These are phyloP conservation scores for Anabacerthia variegaticeps DNA, from an alignment of 2,797 vertebrate genomes.

Conservation along the genomic window DNA sequence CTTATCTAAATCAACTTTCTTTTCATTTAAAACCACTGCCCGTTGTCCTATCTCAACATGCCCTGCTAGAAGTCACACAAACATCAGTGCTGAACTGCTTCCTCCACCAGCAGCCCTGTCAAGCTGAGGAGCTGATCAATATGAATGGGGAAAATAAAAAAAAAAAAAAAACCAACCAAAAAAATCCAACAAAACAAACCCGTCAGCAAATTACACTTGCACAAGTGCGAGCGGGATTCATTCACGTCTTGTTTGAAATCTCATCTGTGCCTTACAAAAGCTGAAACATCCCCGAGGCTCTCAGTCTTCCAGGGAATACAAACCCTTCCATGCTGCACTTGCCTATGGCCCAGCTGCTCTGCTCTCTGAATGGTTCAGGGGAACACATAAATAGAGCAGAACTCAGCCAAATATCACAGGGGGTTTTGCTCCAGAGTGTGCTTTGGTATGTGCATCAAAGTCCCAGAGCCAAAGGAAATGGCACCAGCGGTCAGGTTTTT, in stretches of 20 bases:
- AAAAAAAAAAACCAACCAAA: background rate
- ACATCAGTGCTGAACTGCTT: background rate
- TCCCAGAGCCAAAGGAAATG: background rate
- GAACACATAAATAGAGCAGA: background rate
- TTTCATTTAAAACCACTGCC: background rate
- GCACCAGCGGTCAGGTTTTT: background rate
- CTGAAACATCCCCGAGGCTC: background rate
- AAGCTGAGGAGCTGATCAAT: background rate
- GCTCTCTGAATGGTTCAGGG: background rate
- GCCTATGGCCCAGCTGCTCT: constrained; percentile 26
- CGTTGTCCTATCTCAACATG: background rate
- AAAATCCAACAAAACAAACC: background rate
- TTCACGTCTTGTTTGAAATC: constrained; percentile 23
- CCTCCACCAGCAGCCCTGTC: background rate
- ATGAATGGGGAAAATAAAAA: background rate
- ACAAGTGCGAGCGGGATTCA: background rate
- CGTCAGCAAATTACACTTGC: constrained; percentile 18
- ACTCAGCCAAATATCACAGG: background rate
- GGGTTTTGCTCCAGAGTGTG: background rate
- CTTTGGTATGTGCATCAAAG: background rate
- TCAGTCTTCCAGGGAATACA: background rate
- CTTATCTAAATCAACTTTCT: background rate
- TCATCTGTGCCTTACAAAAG: constrained; percentile 43
- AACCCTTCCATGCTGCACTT: background rate
- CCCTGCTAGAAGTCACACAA: rapidly evolving